Evolutionary conservation across 2,797 vertebrate genomes (phyloP), one percentile per base, ranked within the genome.

Genomic region (Synaphobranchus kaupii): DNA sequence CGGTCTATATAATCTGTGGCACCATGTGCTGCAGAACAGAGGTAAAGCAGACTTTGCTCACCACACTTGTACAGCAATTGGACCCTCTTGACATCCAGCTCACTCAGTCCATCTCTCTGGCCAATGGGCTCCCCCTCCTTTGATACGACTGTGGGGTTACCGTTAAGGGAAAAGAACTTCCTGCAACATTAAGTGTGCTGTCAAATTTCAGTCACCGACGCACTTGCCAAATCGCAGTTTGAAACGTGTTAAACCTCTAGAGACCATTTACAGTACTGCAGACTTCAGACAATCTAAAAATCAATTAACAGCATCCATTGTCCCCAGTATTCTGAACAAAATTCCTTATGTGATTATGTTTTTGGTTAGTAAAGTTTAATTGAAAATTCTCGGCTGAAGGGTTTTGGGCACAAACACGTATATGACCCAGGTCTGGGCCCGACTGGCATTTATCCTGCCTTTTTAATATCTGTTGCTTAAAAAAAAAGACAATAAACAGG

Each of bases 11-110:
- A 25, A n/a, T 63, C 20, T 66, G 63, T 25, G 63, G 63, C 7
- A 28, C 63, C 3, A 22, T 66, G n/a, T n/a, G 63, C n/a, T 66
- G 25, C 54, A 56, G 17, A 66, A 68, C 60, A 63, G 63, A 68
- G 63, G 56, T 58, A 17, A 58, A 58, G 56, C 20, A 17, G 17
- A 58, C 7, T 44, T 22, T 47, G 28, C 88, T 92, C 58, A 92
- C 93, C 93, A 82, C 95, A 95, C 9, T 25, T 3, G 86, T 95
- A 96, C 10, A 94, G 91, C 0, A 0, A 66, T 6, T 22, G n/a
- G 44, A 96, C 56, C 85, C 44, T 93, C 81, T 88, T 0, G 0
- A 92, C 47, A 84, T 96, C 95, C 0, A 1, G 54, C 4, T 60
- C 0, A 0, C 92, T 91, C 92, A 95, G 13, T 5, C 1, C 28